These are phyloP conservation scores for Spea multiplicata DNA, from an alignment of 2,113 vertebrate genomes.

Conservation along the genomic window DNA sequence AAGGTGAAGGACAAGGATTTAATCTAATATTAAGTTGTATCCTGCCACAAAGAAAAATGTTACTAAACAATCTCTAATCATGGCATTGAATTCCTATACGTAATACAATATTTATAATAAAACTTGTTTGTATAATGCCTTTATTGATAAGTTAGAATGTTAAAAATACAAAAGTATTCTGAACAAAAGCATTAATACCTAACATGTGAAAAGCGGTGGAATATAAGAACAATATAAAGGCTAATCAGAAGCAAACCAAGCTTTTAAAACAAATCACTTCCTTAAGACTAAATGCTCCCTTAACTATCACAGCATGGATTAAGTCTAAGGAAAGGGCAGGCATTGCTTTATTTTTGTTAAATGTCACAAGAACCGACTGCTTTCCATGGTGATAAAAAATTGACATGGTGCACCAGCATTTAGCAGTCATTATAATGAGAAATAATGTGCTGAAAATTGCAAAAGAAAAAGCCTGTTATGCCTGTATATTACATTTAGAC, in stretches of 20 bases:
- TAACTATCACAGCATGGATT: slow-evolving; percentile 44
- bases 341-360: slow-evolving; percentile 45
- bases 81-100: too few relatives aligned
- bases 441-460: slow-evolving; percentile 43
- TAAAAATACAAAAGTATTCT: too few relatives aligned
- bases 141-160: too few relatives aligned
- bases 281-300: slow-evolving; percentile 24
- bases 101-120: too few relatives aligned
- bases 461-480: slow-evolving; percentile 31
- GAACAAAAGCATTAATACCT: too few relatives aligned
- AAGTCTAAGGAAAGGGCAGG: slow-evolving; percentile 44
- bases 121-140: too few relatives aligned
- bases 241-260: not conserved
- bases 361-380: slow-evolving; percentile 43
- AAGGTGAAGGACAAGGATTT: too few relatives aligned
- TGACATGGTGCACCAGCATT: slow-evolving; percentile 38
- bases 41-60: too few relatives aligned
- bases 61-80: too few relatives aligned
- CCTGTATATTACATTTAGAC: not conserved
- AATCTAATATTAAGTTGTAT: too few relatives aligned
- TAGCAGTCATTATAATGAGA: slow-evolving; percentile 45
- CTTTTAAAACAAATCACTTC: slow-evolving; percentile 11
- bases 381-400: slow-evolving; percentile 41
- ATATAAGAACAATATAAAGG: too few relatives aligned
- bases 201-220: too few relatives aligned